A percentile compares a stretch with the other conserved stretches of the same genome.
These are phyloP conservation scores for Drosophila parabipectinata DNA, from an alignment of 1,140 invertebrate genomes.

Conservation along the genomic window DNA sequence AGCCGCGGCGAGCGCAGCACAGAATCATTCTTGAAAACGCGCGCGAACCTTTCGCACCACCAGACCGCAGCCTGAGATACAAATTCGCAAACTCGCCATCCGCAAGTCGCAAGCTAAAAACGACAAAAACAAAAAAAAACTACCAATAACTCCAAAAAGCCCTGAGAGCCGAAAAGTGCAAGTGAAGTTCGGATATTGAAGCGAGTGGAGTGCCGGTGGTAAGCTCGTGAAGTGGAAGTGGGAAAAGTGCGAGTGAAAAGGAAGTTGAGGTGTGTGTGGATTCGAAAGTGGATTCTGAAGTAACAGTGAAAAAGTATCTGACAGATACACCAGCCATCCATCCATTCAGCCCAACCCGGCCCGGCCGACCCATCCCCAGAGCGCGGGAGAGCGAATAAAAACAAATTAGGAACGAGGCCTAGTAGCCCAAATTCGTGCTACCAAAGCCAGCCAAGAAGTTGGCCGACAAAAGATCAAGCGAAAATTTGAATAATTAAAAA, in stretches of 20 bases:
- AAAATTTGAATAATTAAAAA: slow-evolving; percentile 78
- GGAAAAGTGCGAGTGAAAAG: background rate
- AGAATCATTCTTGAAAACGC: slow-evolving; percentile 84
- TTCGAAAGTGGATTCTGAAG: slow-evolving; percentile 2
- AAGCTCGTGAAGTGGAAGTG: background rate
- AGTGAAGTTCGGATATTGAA: slow-evolving; percentile 10
- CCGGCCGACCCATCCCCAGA: background rate
- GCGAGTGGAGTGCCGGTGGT: background rate
- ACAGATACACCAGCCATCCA: background rate
- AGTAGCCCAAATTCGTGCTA: slow-evolving; percentile 71
- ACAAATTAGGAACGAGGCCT: slow-evolving; percentile 79
- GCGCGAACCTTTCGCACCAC: slow-evolving; percentile 80
- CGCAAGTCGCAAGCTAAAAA: slow-evolving; percentile 28
- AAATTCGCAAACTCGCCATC: slow-evolving; percentile 27
- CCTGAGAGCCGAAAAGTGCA: slow-evolving; percentile 24
- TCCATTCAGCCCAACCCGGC: no score
- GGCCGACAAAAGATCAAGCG: slow-evolving; percentile 55
- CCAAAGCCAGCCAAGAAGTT: slow-evolving; percentile 47
- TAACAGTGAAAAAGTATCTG: slow-evolving; percentile 4
- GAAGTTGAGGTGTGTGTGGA: background rate
- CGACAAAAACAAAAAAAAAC: background rate
- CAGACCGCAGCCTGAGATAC: slow-evolving; percentile 45
- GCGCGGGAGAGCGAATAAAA: slow-evolving; percentile 40
- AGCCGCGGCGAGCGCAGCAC: slow-evolving; percentile 43
- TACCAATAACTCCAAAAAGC: background rate